Evolutionary conservation across 2,113 vertebrate species (phyloP).

Genomic region (Prunella fulvescens): DNA sequence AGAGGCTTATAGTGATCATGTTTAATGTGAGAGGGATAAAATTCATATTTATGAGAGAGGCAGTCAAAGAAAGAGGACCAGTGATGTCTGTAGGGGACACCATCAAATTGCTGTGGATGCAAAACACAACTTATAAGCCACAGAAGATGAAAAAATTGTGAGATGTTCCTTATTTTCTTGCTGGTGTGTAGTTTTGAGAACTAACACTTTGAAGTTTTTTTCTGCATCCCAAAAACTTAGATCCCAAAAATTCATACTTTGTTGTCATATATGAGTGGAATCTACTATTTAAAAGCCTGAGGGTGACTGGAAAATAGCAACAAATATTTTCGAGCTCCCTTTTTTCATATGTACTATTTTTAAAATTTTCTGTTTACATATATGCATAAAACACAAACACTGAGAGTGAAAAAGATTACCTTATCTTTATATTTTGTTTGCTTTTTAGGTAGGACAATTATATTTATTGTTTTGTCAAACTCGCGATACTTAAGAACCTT

Average conservation of each 20-base stretch:
- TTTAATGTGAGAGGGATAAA: neutral
- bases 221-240: neutral
- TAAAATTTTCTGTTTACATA: neutral
- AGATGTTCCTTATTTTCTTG: neutral
- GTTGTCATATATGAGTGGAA: neutral
- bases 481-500: neutral
- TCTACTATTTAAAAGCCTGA: neutral
- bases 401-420: slow-evolving; percentile 1
- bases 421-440: slow-evolving; percentile 44
- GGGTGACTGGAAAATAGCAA: neutral
- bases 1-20: neutral
- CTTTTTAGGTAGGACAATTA: slow-evolving; percentile 27
- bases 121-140: neutral
- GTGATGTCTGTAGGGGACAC: neutral
- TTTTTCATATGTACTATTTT: neutral
- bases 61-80: neutral
- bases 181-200: neutral
- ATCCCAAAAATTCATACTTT: neutral
- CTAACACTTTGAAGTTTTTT: neutral
- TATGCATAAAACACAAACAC: neutral
- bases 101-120: neutral
- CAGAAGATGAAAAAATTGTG: neutral
- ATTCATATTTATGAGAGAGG: accelerated
- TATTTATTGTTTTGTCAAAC: neutral
- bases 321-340: neutral